phyloP scores from a whole-genome alignment of 2,113 vertebrate genomes.

The Fregetta grallaria region DNA sequence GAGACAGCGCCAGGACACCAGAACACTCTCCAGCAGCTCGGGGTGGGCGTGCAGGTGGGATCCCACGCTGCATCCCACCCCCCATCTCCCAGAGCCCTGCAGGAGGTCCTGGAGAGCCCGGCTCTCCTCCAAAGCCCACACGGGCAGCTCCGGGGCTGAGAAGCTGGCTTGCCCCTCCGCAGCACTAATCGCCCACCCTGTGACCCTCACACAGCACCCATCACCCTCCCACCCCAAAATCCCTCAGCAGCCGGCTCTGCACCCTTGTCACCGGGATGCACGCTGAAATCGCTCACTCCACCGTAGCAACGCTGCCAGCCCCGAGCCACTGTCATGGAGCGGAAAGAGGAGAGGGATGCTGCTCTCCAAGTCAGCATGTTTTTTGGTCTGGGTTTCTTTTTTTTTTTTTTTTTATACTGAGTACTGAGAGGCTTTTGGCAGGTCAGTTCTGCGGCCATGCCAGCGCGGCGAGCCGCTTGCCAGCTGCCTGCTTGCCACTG shows the following conservation, averaged over 20 bases:
- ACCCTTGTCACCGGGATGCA: background rate
- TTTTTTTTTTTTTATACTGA: background rate
- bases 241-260: background rate
- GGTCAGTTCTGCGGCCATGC: conserved; percentile 14
- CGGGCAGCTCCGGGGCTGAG: background rate
- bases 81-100: fast-evolving
- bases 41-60: fast-evolving
- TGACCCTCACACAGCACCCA: background rate
- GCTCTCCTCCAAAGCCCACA: fast-evolving
- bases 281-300: fast-evolving
- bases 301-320: fast-evolving
- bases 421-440: conserved; percentile 20
- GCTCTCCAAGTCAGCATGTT: background rate
- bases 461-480: background rate
- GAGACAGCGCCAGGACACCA: fast-evolving
- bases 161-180: background rate
- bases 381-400: background rate
- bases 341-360: background rate
- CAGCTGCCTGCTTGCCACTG: conserved; percentile 26
- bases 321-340: fast-evolving
- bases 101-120: background rate
- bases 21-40: background rate
- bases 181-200: background rate
- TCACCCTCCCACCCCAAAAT: background rate
- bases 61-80: background rate